Evolutionary conservation across 2,797 vertebrate genomes (phyloP).

Genomic region (Pseudotriccus pelzelni): DNA sequence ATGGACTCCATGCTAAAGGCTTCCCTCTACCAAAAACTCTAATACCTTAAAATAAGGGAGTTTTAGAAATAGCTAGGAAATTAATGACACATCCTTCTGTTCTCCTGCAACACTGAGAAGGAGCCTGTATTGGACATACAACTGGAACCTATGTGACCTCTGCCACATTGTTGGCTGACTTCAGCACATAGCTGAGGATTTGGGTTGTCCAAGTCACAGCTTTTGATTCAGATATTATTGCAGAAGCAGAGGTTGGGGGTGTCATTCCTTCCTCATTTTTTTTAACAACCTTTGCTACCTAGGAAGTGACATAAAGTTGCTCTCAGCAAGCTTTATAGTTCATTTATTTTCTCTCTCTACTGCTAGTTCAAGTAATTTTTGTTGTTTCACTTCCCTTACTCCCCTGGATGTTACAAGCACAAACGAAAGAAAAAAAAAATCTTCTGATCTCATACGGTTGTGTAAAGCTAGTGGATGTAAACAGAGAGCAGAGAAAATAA

Average conservation of each 20-base stretch:
- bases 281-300: neutral
- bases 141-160: neutral
- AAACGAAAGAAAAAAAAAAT: neutral
- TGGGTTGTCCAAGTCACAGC: neutral
- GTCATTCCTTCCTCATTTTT: neutral
- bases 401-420: neutral
- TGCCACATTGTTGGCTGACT: neutral
- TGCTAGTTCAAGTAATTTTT: neutral
- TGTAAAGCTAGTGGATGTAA: neutral
- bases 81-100: neutral
- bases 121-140: neutral
- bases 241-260: accelerated
- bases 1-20: neutral
- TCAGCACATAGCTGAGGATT: neutral
- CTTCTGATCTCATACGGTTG: neutral
- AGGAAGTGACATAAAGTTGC: neutral
- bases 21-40: neutral
- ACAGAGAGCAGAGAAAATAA: neutral
- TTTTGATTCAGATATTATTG: neutral
- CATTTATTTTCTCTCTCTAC: neutral
- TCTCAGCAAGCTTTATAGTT: neutral
- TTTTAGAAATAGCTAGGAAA: neutral
- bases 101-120: neutral
- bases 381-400: neutral
- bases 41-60: neutral